Evolutionary conservation across 2,113 vertebrate species (phyloP).

Genomic region (Pavo muticus): DNA sequence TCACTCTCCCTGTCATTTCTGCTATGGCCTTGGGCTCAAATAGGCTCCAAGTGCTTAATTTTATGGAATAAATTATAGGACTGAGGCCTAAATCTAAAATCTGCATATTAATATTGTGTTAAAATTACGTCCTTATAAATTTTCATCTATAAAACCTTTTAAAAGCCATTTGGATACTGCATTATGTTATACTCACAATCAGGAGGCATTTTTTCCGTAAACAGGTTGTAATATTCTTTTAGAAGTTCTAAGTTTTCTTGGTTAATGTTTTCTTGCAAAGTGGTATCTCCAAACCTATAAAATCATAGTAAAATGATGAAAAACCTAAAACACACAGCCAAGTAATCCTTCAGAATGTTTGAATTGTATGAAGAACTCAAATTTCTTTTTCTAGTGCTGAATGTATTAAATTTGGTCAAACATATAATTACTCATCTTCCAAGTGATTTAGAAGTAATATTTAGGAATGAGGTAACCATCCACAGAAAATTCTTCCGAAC

Average conservation of each 20-base stretch:
- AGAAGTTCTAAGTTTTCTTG: constrained; percentile 95
- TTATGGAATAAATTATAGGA: neutral
- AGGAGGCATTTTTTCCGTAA: constrained; percentile 91
- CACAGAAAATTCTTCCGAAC: neutral
- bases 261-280: constrained; percentile 96
- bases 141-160: neutral
- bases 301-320: neutral
- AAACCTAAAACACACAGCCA: neutral
- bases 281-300: constrained; percentile 95
- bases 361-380: neutral
- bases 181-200: constrained; percentile 87
- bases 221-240: constrained; percentile 90
- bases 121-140: neutral
- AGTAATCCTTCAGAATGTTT: neutral
- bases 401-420: neutral
- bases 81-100: neutral
- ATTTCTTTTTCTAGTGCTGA: neutral
- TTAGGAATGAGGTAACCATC: fast-evolving
- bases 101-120: neutral
- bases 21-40: neutral
- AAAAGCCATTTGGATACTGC: neutral
- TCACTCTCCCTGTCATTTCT: neutral
- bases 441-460: neutral
- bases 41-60: neutral
- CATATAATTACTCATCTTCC: neutral